Base-by-base conservation (phyloP, 2,888 invertebrate species). In the Gibbula magus region DNA sequence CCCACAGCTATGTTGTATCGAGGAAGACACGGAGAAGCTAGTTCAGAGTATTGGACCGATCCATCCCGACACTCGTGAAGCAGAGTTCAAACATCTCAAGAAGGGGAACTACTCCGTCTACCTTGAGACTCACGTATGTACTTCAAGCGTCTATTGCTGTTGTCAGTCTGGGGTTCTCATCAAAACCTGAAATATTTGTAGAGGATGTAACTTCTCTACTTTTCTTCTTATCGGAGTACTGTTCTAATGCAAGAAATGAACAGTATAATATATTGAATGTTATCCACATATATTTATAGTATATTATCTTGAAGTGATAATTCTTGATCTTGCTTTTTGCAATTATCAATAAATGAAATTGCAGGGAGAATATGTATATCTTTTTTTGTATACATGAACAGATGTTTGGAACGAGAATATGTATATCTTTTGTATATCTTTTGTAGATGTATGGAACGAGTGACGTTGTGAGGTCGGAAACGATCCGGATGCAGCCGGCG, bases 101-200 rank as follows among this genome's bases (percentile, higher is more conserved):
- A 87, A 88, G 70, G 92, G 92, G 25, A 86, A 83, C 82, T 92
- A 92, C 87, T 85, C 86, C 52, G 89, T 92, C 75, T 91, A 89
- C 80, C 82, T 92, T n/a, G 92, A 93, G 87, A 87, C 91, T 29
- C 90, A 91, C 86, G 92, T 92, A 85, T 88, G 92, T 89, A n/a
- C 13, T 20, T 39, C 20, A 66, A 16, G 5, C n/a, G n/a, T n/a
- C n/a, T n/a, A 13, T 45, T 10, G 10, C 13, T 7, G 35, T 8
- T 45, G 45, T 1, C 45, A 45, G 45, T 45, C 45, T 45, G 4
- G 45, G 5, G 45, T 45, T 45, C 13, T 5, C 1, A 10, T 10
- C 5, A 45, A 45, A 5, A 1, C 45, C 45, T 45, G 1, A 45
- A 1, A 13, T 45, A 5, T 45, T 1, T 5, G 35, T 10, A 45